These are phyloP conservation scores for Nemoura dubitans DNA, from an alignment of 2,888 invertebrate species.

Conservation along the genomic window DNA sequence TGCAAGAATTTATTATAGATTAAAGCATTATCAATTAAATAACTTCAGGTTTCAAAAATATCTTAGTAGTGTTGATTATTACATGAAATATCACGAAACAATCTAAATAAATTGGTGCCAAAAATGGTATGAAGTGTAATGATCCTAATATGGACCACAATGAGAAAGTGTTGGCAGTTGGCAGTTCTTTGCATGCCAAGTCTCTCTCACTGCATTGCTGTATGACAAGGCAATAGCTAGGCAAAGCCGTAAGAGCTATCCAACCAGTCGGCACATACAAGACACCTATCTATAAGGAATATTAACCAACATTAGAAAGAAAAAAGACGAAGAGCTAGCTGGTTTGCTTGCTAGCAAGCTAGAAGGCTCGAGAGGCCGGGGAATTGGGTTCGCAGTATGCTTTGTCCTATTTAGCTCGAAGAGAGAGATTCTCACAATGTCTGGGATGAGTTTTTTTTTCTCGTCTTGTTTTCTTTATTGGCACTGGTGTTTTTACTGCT, in stretches of 20 bases:
- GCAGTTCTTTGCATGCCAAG: not conserved
- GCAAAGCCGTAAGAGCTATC: not conserved
- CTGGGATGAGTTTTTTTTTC: not conserved
- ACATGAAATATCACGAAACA: too few relatives aligned
- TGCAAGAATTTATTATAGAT: too few relatives aligned
- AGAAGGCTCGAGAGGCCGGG: not conserved
- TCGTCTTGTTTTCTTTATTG: too few relatives aligned
- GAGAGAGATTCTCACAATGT: not conserved
- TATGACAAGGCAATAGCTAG: not conserved
- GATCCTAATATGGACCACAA: too few relatives aligned
- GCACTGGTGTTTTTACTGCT: not conserved
- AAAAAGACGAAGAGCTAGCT: conserved; percentile 34
- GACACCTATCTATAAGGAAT: conserved; percentile 30
- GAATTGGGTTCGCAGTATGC: not conserved
- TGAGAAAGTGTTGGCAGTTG: too few relatives aligned
- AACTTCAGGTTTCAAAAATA: too few relatives aligned
- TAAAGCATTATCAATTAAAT: too few relatives aligned
- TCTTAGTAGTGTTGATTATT: too few relatives aligned
- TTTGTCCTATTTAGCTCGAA: conserved; percentile 3
- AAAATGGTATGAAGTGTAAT: too few relatives aligned
- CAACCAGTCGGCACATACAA: not conserved
- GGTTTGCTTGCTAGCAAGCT: conserved; percentile 20
- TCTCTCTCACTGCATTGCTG: not conserved
- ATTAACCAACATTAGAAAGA: conserved; percentile 10
- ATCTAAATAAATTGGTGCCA: too few relatives aligned